These are phyloP conservation scores for Thereva unica DNA, from an alignment of 2,888 invertebrate genomes.

Conservation along the genomic window DNA sequence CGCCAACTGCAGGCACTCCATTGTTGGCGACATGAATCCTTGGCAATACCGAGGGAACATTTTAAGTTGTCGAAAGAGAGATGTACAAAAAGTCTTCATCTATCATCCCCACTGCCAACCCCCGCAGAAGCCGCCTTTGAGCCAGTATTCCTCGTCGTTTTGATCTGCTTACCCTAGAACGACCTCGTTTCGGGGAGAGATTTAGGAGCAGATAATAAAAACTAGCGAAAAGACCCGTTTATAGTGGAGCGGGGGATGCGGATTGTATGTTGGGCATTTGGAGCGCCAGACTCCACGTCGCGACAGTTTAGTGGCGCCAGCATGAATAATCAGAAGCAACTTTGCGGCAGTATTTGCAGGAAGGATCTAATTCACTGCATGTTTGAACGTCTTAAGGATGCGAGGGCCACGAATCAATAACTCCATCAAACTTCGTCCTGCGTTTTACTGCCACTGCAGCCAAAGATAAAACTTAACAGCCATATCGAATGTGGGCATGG, in stretches of 20 bases:
- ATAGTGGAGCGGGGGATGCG: not conserved
- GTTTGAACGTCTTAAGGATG: not conserved
- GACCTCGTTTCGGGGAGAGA: constrained; percentile 1
- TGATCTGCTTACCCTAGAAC: constrained; percentile 13
- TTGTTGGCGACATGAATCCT: constrained; percentile 43
- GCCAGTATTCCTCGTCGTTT: constrained; percentile 35
- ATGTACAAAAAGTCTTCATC: constrained; percentile 11
- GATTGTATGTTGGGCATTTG: constrained; percentile 37
- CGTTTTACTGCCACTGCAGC: too few species aligned
- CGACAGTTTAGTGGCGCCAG: not conserved
- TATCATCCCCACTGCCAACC: constrained; percentile 19
- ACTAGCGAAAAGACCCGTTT: not conserved
- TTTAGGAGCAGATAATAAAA: constrained; percentile 17
- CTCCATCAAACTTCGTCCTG: too few species aligned
- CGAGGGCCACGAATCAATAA: too few species aligned
- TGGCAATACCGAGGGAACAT: constrained; percentile 37
- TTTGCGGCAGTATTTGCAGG: not conserved
- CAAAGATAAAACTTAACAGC: too few species aligned
- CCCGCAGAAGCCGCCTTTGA: constrained; percentile 27
- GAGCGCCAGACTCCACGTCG: constrained; percentile 24
- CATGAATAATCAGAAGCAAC: not conserved
- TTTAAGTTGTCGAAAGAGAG: constrained; percentile 28
- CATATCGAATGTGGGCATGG: too few species aligned
- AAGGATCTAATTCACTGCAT: not conserved
- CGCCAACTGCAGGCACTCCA: constrained; percentile 3